phyloP scores from a whole-genome alignment of 2,113 vertebrate species.

The Anoura caudifer region DNA sequence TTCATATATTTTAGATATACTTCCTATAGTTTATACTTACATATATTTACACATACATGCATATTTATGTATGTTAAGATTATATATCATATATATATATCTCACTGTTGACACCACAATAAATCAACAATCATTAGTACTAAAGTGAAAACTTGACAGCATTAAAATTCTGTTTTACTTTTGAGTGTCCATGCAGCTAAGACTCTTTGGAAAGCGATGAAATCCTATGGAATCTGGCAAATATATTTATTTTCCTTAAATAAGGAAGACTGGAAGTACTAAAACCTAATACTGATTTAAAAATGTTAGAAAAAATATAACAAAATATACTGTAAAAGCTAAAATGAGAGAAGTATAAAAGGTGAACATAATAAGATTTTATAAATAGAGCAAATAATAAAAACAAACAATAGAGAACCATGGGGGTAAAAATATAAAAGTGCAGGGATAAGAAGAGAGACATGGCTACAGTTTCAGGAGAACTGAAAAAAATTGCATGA shows the following conservation, averaged over 20 bases:
- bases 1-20: not conserved
- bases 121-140: not conserved
- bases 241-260: not conserved
- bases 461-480: not conserved
- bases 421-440: constrained; percentile 2
- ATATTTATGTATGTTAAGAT: not conserved
- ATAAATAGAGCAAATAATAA: not conserved
- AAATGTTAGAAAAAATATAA: not conserved
- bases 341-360: not conserved
- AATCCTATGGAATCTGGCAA: not conserved
- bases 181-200: not conserved
- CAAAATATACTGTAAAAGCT: not conserved
- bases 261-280: not conserved
- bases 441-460: not conserved
- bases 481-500: not conserved
- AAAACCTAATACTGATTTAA: not conserved
- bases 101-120: not conserved
- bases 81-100: not conserved
- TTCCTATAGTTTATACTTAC: not conserved
- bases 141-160: not conserved
- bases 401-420: not conserved
- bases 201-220: not conserved
- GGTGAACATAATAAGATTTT: not conserved
- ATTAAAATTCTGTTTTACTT: not conserved
- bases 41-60: not conserved